Evolutionary conservation across 2,113 vertebrate species (phyloP), one percentile per base, ranked within the genome.

Genomic region (Cyprinus carpio): DNA sequence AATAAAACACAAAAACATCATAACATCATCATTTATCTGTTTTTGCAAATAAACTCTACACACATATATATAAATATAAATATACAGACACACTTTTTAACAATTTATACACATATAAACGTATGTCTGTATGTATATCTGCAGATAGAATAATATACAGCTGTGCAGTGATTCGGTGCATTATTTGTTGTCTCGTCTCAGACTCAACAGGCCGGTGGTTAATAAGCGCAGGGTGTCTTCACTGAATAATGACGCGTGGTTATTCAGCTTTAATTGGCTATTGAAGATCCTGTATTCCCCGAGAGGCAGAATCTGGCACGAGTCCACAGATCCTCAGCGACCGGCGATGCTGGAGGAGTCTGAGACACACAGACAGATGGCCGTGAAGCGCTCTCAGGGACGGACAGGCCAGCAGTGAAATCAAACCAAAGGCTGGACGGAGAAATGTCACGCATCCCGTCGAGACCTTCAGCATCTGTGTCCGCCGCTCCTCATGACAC

Each of bases 401-500:
- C 10, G 40, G 40, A 43, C 1, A 43, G 40, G 40, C 40, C 40
- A 46, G 12, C 2, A 46, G 10, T 46, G 43, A 46, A 11, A 46
- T 46, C 43, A 46, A 58, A 83, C 49, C 8, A 8, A 31, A 34
- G 49, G 13, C 49, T 51, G 16, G 11, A 15, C 12, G 12, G 25
- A 64, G n/a, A 67, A 67, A 3, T 8, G 64, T 31, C 64, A 4
- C 31, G 31, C 4, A 31, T 31, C 31, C 31, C 2, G 9, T 7
- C 37, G 8, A 8, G 3, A 85, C 82, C 82, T 87, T 87, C 82
- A 86, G 56, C 43, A 13, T 18, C 34, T 37, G 43, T 71, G 82
- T 84, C 62, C 8, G 81, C 82, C 29, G 84, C 84, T 86, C 88
- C 84, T 90, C 88, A 85, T 82, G 87, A 84, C 88, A 84, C 89